These are phyloP conservation scores for Lepisosteus osseus DNA, from an alignment of 2,113 vertebrate genomes.

Conservation along the genomic window DNA sequence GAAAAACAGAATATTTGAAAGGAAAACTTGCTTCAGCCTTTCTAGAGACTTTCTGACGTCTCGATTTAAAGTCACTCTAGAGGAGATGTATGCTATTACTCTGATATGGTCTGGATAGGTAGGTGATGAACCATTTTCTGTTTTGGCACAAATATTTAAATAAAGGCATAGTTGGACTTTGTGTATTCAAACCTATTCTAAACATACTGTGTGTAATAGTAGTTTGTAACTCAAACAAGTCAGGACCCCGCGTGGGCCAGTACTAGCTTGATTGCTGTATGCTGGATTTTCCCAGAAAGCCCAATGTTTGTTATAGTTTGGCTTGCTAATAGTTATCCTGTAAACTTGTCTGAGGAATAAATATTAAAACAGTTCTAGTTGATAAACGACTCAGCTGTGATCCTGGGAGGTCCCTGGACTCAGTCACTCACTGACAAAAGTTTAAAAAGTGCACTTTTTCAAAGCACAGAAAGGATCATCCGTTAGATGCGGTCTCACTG, in stretches of 20 bases:
- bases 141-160: constrained; percentile 12
- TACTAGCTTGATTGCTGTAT: constrained; percentile 25
- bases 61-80: no score
- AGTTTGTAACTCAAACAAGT: neutral
- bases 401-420: constrained; percentile 27
- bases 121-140: constrained; percentile 12
- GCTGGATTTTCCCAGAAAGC: constrained; percentile 56
- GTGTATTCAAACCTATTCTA: constrained; percentile 15
- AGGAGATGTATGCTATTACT: neutral
- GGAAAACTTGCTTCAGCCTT: no score
- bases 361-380: constrained; percentile 57
- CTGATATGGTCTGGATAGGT: neutral
- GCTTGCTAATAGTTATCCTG: constrained; percentile 38
- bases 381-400: constrained; percentile 43
- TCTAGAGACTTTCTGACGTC: no score
- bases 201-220: constrained; percentile 2
- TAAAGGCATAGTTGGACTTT: neutral
- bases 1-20: no score
- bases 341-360: constrained; percentile 45
- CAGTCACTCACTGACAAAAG: constrained; percentile 16
- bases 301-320: constrained; percentile 52
- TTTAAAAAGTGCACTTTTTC: neutral
- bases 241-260: neutral
- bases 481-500: no score
- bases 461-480: no score